These are phyloP conservation scores for Saguinus midas DNA, from an alignment of 2,113 vertebrate genomes.

Conservation along the genomic window DNA sequence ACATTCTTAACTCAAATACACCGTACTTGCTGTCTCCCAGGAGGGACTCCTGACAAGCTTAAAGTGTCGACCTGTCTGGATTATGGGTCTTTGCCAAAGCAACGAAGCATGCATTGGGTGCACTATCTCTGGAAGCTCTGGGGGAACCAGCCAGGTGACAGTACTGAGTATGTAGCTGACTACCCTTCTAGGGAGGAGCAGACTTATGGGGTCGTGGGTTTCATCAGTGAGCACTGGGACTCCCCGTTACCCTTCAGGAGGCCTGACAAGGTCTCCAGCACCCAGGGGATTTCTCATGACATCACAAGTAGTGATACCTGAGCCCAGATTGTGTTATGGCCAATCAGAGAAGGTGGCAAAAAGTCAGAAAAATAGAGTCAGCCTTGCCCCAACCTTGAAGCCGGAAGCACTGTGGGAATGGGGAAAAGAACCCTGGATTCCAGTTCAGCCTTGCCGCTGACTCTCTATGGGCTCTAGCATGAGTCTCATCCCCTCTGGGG, in stretches of 20 bases:
- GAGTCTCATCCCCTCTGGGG: neutral
- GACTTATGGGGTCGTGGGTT: neutral
- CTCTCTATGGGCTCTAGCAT: neutral
- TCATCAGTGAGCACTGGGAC: neutral
- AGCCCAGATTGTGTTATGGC: neutral
- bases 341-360: neutral
- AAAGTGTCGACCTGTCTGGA: neutral
- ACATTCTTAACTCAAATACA: neutral
- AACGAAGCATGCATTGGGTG: neutral
- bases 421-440: neutral
- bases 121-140: neutral
- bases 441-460: neutral
- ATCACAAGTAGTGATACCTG: neutral
- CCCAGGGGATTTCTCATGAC: neutral
- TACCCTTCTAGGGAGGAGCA: neutral
- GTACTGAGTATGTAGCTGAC: neutral
- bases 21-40: neutral
- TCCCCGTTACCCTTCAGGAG: neutral
- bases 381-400: neutral
- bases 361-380: neutral
- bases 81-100: neutral
- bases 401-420: neutral
- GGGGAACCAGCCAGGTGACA: neutral
- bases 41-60: neutral
- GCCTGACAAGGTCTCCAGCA: neutral